Conservation (phyloP, 23 tunicate species). For the Corella eumyota region DNA sequence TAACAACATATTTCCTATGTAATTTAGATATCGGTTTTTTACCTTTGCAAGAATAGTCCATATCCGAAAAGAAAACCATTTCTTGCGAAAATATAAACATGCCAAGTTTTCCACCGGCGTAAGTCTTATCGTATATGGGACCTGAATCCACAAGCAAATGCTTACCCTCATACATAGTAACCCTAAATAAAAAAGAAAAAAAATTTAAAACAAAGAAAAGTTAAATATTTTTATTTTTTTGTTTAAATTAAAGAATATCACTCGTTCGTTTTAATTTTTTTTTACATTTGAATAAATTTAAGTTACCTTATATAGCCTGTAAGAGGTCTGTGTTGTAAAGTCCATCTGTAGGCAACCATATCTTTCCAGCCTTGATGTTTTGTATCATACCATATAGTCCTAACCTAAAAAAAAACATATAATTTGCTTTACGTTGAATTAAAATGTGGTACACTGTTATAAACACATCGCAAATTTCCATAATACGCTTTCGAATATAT, state of each 20-base stretch:
- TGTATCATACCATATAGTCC: conserved; percentile 73
- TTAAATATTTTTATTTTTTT: not conserved
- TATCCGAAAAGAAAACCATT: conserved; percentile 87
- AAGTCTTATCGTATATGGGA: conserved; percentile 64
- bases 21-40: too few species aligned
- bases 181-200: conserved; percentile 30
- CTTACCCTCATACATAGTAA: conserved; percentile 83
- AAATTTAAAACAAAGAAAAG: not conserved
- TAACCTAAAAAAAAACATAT: conserved; percentile 37
- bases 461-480: too few species aligned
- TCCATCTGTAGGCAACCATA: conserved; percentile 82
- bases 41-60: conserved; percentile 94
- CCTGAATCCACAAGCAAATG: conserved; percentile 79
- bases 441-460: not conserved
- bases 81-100: conserved; percentile 86
- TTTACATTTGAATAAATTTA: not conserved
- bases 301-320: conserved; percentile 80
- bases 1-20: too few species aligned
- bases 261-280: too few species aligned
- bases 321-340: conserved; percentile 73
- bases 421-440: too few species aligned
- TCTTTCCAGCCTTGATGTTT: conserved; percentile 78
- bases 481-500: too few species aligned
- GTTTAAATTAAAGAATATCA: not conserved
- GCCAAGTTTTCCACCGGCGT: conserved; percentile 83